Base-by-base conservation (phyloP, 2,888 invertebrate genomes). In the Dryocosmus kuriphilus region DNA sequence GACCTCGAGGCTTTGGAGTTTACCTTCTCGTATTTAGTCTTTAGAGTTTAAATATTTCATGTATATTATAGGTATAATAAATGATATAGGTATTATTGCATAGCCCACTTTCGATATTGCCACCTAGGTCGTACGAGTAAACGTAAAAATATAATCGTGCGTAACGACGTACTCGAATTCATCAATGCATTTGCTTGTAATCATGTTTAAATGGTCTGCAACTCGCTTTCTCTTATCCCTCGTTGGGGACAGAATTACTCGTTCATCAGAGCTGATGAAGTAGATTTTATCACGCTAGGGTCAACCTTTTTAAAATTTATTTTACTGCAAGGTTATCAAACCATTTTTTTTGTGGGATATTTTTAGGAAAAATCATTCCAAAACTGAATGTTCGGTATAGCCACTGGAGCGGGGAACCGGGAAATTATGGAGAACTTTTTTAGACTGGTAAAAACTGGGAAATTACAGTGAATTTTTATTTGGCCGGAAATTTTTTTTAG, bases 131-230 rank as follows among this genome's bases (percentile, higher is more conserved):
- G 55, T 22, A 35, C 2, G n/a, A 16, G 46, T 14, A 38, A 7
- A 11, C 22, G 14, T 57, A 24, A 57, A 57, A 57, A 24, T 14
- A 24, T 6, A n/a, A 1, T n/a, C 51, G 51, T n/a, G n/a, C 7
- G n/a, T 51, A 51, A 51, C n/a, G 51, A 51, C 51, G 6, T 4
- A 57, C 24, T 57, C 24, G 24, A 57, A 57, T 57, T 57, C 24
- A 57, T 57, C 57, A 57, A 57, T 57, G 3, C 22, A 57, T 57
- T 57, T 57, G 57, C 57, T 57, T 57, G 57, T 57, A 57, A 57
- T 57, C 24, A 24, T 4, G 24, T 24, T 57, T 57, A 57, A 57
- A 57, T 57, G 24, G 24, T 14, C 57, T 57, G 57, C 57, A 57
- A 22, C 24, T 57, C 14, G 4, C 57, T 57, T 57, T 57, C 57